phyloP scores from a whole-genome alignment of 2,888 invertebrate genomes.

The Pimpla rufipes region DNA sequence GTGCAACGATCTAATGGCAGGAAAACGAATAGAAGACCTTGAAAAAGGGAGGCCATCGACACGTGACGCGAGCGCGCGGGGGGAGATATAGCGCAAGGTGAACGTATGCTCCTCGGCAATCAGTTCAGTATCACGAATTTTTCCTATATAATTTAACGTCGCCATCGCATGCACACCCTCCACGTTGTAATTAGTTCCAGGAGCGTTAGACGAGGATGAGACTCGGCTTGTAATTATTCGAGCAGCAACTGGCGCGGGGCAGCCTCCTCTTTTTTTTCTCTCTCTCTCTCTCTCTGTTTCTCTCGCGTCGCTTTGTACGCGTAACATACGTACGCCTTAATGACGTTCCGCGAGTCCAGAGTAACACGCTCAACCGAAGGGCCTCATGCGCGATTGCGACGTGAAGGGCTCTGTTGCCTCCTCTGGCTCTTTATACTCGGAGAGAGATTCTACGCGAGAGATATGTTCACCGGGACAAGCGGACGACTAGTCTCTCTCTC shows the following conservation, averaged over 20 bases:
- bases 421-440: conserved; percentile 29
- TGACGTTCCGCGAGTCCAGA: conserved; percentile 62
- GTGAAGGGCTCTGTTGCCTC: conserved; percentile 40
- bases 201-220: conserved; percentile 48
- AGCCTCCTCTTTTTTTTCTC: conserved; percentile 5
- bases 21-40: conserved; percentile 52
- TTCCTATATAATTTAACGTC: conserved; percentile 64
- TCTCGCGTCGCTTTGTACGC: conserved; percentile 38
- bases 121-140: conserved; percentile 66
- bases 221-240: conserved; percentile 62
- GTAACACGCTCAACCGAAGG: conserved; percentile 58
- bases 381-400: conserved; percentile 39
- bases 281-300: conserved; percentile 4
- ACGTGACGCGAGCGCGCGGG: conserved; percentile 43
- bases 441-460: conserved; percentile 60
- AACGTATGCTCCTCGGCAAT: conserved; percentile 34
- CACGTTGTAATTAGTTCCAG: conserved; percentile 60
- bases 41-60: conserved; percentile 48
- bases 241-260: conserved; percentile 49
- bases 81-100: not conserved
- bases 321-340: conserved; percentile 61
- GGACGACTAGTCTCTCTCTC: conserved; percentile 51
- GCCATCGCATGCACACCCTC: conserved; percentile 52
- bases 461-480: conserved; percentile 59
- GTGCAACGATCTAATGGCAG: conserved; percentile 47